Evolutionary conservation across 2,113 vertebrate genomes (phyloP).

Genomic region (Burhinus bistriatus): DNA sequence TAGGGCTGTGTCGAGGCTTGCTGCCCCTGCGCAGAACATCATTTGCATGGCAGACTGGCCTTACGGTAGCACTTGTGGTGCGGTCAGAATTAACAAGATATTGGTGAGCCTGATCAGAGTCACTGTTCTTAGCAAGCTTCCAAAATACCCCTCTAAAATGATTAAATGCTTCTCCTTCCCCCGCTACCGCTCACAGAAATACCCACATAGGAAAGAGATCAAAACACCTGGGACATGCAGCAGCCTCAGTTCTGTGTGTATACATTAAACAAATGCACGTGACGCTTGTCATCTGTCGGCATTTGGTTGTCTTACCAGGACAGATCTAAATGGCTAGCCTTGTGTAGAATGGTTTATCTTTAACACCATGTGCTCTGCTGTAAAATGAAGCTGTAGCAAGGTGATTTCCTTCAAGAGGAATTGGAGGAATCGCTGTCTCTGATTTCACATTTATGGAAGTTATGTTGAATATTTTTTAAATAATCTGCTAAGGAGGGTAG

Average conservation of each 20-base stretch:
- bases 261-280: rapidly evolving
- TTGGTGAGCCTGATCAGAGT: background rate
- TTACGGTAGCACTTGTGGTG: rapidly evolving
- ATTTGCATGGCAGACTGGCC: rapidly evolving
- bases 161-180: background rate
- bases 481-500: background rate
- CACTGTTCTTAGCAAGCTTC: background rate
- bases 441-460: background rate
- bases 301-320: background rate
- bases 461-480: background rate
- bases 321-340: background rate
- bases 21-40: rapidly evolving
- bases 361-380: rapidly evolving
- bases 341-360: background rate
- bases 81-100: background rate
- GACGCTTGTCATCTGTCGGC: background rate
- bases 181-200: background rate
- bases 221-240: rapidly evolving
- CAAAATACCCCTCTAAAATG: background rate
- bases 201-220: rapidly evolving
- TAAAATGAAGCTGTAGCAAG: background rate
- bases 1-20: rapidly evolving
- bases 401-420: background rate
- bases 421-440: background rate
- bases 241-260: background rate